Conservation (phyloP, 2,797 vertebrate genomes). For the Kryptolebias ocellatus region DNA sequence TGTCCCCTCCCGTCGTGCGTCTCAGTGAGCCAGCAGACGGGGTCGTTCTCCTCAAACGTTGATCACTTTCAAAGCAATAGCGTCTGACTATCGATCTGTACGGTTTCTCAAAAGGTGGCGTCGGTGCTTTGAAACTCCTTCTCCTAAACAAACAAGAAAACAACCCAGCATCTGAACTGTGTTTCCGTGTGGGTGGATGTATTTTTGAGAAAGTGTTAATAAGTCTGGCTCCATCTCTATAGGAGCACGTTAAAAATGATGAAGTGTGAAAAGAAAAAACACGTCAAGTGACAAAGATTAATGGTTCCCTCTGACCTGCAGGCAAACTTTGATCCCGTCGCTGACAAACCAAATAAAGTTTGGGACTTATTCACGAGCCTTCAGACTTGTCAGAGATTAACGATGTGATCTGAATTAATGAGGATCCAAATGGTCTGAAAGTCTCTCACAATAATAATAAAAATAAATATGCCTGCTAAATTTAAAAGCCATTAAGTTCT, state of each 20-base stretch:
- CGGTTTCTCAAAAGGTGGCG: slow-evolving; percentile 30
- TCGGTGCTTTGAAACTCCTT: slow-evolving; percentile 2
- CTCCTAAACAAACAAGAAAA: not conserved
- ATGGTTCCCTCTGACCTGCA: slow-evolving; percentile 60
- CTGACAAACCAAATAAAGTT: slow-evolving; percentile 61
- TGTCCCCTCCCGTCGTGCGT: slow-evolving; percentile 28
- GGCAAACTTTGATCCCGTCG: slow-evolving; percentile 46
- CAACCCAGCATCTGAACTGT: not conserved
- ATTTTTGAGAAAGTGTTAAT: slow-evolving; percentile 16
- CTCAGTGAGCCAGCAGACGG: slow-evolving; percentile 25
- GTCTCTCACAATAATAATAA: slow-evolving; percentile 26
- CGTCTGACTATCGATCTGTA: slow-evolving; percentile 9
- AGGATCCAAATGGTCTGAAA: slow-evolving; percentile 56
- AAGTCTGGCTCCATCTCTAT: slow-evolving; percentile 32
- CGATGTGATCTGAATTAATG: slow-evolving; percentile 67
- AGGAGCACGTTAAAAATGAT: slow-evolving; percentile 45
- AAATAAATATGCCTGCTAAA: slow-evolving; percentile 43
- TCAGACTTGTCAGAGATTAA: slow-evolving; percentile 50
- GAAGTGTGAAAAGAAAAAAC: slow-evolving; percentile 34
- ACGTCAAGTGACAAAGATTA: slow-evolving; percentile 67
- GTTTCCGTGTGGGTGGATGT: not conserved
- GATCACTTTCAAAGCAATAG: slow-evolving; percentile 59
- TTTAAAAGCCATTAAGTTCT: slow-evolving; percentile 65
- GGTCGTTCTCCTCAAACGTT: slow-evolving; percentile 34
- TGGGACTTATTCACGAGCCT: slow-evolving; percentile 47